Base-by-base conservation (phyloP, 2,797 vertebrate species). In the Decapterus maruadsi region DNA sequence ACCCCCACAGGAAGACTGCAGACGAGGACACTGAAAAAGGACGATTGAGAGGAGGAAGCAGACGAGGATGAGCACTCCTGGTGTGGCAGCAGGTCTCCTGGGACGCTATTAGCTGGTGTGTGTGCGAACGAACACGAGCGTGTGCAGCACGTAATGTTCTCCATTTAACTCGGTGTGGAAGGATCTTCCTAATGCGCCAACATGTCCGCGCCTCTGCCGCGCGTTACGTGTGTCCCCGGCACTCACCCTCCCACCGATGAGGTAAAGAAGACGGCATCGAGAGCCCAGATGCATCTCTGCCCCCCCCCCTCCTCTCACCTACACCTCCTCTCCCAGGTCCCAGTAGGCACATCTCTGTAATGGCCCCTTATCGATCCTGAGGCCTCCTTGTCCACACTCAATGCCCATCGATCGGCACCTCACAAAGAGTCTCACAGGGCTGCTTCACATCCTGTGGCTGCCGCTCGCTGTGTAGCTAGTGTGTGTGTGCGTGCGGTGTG, bases 341-440 rank as follows among this genome's bases (percentile, higher is more conserved):
- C 92, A 88, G 73, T 78, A 82, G 90, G 78, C 92, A 90, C 92
- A 90, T 93, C 90, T 93, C 83, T 81, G 90, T 94, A 94, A 95
- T 94, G 93, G 91, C 90, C 68, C 66, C 66, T 71, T 82, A 95
- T 95, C 80, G 93, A 95, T 94, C 90, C 86, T 19, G 75, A 86
- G 83, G 73, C 82, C 92, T 93, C 87, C 89, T 88, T 92, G 92
- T 95, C 89, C 84, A 77, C 92, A 94, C 93, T 94, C 92, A 87
- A 89, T 90, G 86, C 78, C 68, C 81, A 95, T 95, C 87, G 93
- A 95, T 94, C 83, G 77, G 81, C 86, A 75, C 80, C 89, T 91
- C 56, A 57, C 84, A 88, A 92, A 90, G 89, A 90, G 85, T 92
- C 93, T 92, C 94, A 40, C 73, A 91, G 90, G 94, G 78, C 91